phyloP scores from a whole-genome alignment of 2,888 invertebrate species.

The Lydus trimaculatus region DNA sequence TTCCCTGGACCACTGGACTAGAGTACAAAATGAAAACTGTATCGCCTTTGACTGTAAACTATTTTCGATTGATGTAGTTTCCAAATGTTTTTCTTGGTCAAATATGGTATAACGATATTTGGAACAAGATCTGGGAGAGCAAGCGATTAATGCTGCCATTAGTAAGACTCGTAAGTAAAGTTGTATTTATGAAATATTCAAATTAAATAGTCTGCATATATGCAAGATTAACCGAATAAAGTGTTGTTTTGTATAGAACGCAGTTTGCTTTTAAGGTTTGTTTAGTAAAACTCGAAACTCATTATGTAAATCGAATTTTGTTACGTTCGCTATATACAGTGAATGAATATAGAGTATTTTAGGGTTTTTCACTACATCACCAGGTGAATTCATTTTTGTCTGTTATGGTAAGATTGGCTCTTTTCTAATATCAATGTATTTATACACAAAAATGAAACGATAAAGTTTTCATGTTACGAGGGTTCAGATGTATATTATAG shows the following conservation, averaged over 20 bases:
- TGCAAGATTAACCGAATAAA: not conserved
- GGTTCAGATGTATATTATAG: not conserved
- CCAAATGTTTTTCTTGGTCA: no score
- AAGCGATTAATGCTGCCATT: no score
- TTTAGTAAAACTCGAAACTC: constrained; percentile 35
- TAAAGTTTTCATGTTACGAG: constrained; percentile 30
- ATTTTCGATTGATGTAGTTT: no score
- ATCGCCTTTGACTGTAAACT: no score
- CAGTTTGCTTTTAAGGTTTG: not conserved
- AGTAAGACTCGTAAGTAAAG: no score
- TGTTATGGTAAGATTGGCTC: not conserved
- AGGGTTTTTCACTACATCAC: constrained; percentile 14
- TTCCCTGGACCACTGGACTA: no score
- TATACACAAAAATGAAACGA: not conserved
- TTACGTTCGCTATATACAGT: constrained; percentile 36
- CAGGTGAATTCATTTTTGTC: constrained; percentile 45
- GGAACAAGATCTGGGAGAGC: no score
- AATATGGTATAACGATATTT: no score
- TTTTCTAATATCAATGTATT: not conserved
- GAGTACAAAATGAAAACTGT: no score
- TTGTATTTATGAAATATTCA: not conserved
- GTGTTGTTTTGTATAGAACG: not conserved
- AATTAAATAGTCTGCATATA: not conserved
- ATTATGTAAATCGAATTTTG: constrained; percentile 49
- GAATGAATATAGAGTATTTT: constrained; percentile 37